Percentiles rank a stretch among this genome's conserved stretches.
These are phyloP conservation scores for Pseudomugil tenellus DNA, from an alignment of 2,797 vertebrate species.

Conservation along the genomic window DNA sequence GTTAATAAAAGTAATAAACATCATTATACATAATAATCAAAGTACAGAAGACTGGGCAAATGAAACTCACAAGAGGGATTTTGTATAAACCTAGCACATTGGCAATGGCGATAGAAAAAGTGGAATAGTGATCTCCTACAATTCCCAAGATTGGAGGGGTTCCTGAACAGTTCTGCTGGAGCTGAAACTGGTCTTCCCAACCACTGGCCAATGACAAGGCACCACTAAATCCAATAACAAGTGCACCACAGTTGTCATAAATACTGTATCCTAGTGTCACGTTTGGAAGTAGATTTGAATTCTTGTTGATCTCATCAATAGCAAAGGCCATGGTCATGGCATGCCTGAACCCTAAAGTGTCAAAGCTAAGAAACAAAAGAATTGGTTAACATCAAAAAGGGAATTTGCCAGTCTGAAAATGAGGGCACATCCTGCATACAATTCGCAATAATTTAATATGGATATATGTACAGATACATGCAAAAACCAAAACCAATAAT, in stretches of 20 bases:
- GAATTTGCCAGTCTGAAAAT: not conserved
- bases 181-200: constrained; percentile 38
- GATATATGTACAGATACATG: not conserved
- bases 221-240: constrained; percentile 73
- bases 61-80: constrained; percentile 28
- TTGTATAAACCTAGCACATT: constrained; percentile 31
- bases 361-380: constrained; percentile 55
- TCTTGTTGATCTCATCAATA: constrained; percentile 79
- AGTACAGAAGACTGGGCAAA: not conserved
- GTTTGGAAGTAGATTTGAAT: constrained; percentile 72
- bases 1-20: not conserved
- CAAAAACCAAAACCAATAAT: not conserved
- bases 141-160: constrained; percentile 26
- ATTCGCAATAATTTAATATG: not conserved
- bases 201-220: constrained; percentile 67
- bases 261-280: constrained; percentile 80
- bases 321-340: constrained; percentile 75
- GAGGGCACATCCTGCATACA: not conserved
- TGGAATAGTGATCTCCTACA: constrained; percentile 39
- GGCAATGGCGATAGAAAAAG: constrained; percentile 37
- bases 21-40: not conserved
- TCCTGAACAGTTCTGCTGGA: constrained; percentile 43
- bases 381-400: not conserved
- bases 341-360: constrained; percentile 61
- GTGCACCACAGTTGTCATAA: constrained; percentile 79